Evolutionary conservation across 2,113 vertebrate genomes (phyloP), one percentile per base, ranked within the genome.

Genomic region (Circaetus gallicus): DNA sequence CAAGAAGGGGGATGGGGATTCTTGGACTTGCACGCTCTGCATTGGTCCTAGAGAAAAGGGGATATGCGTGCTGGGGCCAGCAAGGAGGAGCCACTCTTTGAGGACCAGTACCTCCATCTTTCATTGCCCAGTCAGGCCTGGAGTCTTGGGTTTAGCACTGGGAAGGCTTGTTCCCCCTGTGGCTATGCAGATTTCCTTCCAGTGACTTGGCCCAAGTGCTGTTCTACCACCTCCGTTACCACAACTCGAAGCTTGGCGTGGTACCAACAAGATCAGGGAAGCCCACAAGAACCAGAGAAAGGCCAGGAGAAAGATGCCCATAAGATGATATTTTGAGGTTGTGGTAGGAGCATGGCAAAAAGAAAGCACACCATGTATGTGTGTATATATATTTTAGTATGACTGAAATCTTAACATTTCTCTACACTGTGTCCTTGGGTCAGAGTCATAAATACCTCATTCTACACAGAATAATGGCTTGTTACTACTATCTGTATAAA

Each of bases 61-160:
- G 32, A 83, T 26, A n/a, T 4, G 1, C 5, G 0, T 6, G 2
- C 22, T 32, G 16, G 17, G 32, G 26, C 43, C 70, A 59, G 17
- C 17, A 45, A 38, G 52, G 36, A 73, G n/a, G 9, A 74, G 3
- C 17, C 45, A 56, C 8, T 16, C 49, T n/a, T 17, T 55, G 42
- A 63, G 21, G 49, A 36, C 13, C 5, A 2, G 15, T 24, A 47
- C 1, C 1, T 5, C 25, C 29, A 55, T 10, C 45, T 53, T 53
- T 20, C 16, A 6, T 43, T 28, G 14, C 61, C 22, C 34, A 53
- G 5, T n/a, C 11, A 8, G 0, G 20, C 21, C 29, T 43, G 28
- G 61, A 78, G 28, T 45, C 22, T 56, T 61, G 42, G 28, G 3
- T 71, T 71, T 78, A 49, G 31, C 17, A 49, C 29, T 17, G 3